Conservation (phyloP, 1,140 invertebrate species). For the Paramacrobiotus metropolitanus region DNA sequence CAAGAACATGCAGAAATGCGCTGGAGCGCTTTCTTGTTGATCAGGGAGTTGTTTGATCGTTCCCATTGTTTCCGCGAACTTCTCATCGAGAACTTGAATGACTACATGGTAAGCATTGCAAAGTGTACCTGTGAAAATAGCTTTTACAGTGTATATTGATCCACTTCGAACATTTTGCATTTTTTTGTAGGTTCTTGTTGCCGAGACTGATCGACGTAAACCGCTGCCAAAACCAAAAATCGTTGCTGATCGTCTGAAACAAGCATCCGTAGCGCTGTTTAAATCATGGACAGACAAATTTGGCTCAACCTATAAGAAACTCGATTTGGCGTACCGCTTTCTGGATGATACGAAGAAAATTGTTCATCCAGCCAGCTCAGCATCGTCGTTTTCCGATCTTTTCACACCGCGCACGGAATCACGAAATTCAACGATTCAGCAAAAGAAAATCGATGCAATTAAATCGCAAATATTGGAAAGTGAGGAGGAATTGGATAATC, state of each 20-base stretch:
- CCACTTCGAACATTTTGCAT: no score
- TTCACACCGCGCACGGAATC: no score
- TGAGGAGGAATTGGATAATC: constrained; percentile 13
- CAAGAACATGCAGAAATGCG: constrained; percentile 33
- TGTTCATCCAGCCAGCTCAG: no score
- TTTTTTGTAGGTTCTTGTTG: constrained; percentile 27
- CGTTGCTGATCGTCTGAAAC: constrained; percentile 25
- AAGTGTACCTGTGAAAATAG: no score
- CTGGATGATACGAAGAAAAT: constrained; percentile 28
- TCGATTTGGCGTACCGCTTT: constrained; percentile 27
- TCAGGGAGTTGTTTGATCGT: constrained; percentile 29
- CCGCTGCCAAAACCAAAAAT: constrained; percentile 28
- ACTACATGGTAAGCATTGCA: no score
- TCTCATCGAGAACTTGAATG: constrained; percentile 26
- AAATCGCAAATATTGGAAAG: no score
- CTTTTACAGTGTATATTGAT: no score
- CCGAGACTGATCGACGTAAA: constrained; percentile 23
- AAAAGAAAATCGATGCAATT: no score
- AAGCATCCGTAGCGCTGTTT: constrained; percentile 23
- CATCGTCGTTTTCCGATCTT: no score
- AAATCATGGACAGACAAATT: constrained; percentile 29
- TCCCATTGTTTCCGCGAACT: constrained; percentile 30
- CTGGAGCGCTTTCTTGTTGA: constrained; percentile 28
- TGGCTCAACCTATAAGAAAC: constrained; percentile 26
- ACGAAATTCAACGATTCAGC: no score